A percentile compares a stretch with the other conserved stretches of the same genome.
Evolutionary conservation across 1,140 invertebrate genomes (phyloP).

Genomic region (Pseudomyrmex gracilis): DNA sequence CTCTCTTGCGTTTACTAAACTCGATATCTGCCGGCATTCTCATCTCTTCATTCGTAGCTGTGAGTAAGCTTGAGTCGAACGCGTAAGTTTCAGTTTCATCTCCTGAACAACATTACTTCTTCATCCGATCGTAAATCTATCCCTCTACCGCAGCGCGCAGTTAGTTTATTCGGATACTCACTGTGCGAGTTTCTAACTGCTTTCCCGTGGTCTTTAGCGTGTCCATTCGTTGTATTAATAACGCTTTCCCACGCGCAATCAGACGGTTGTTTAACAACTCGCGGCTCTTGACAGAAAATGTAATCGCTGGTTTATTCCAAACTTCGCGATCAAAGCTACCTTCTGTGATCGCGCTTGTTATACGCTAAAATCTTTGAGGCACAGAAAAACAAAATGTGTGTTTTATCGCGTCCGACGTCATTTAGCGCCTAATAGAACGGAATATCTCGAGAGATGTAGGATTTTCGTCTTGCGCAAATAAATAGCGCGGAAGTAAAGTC

Average conservation of each 20-base stretch:
- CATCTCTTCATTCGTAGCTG: constrained; percentile 20
- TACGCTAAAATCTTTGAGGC: neutral
- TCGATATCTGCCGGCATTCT: constrained; percentile 1
- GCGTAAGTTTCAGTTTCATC: constrained; percentile 18
- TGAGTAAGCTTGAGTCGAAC: neutral
- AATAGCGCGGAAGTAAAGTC: neutral
- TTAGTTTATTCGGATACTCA: neutral
- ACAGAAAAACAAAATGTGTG: neutral
- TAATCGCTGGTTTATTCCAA: constrained; percentile 10
- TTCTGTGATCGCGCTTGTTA: constrained; percentile 10
- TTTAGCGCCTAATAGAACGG: neutral
- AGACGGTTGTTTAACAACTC: neutral
- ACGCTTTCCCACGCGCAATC: constrained; percentile 5
- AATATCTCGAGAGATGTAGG: constrained; percentile 10
- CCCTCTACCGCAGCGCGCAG: neutral
- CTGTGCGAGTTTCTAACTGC: neutral
- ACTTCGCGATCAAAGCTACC: constrained; percentile 20
- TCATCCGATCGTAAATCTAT: constrained; percentile 7
- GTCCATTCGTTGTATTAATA: neutral
- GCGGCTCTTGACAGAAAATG: neutral
- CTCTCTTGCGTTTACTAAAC: neutral
- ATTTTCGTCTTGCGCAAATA: constrained; percentile 26
- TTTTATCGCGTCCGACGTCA: neutral
- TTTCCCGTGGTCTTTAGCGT: constrained; percentile 1
- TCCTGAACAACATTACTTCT: constrained; percentile 1